phyloP scores from a whole-genome alignment of 2,797 vertebrate genomes.

The Staurois parvus region DNA sequence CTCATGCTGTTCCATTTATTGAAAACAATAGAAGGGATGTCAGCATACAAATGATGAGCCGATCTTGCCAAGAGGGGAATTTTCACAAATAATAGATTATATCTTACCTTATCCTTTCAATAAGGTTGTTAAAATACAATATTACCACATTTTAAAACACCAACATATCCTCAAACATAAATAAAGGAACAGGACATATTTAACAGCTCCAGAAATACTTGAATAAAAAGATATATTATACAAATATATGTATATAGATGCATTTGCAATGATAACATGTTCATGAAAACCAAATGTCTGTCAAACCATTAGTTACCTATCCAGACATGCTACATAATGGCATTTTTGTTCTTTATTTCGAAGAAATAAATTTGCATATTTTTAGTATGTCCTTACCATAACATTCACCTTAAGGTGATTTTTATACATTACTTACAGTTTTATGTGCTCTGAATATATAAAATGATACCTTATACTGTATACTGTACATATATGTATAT shows the following conservation, averaged over 20 bases:
- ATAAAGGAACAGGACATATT: neutral
- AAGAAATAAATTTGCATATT: too few species aligned
- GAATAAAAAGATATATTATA: neutral
- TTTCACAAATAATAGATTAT: conserved; percentile 63
- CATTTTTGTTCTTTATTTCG: neutral
- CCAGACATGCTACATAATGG: too few species aligned
- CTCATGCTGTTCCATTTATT: conserved; percentile 76
- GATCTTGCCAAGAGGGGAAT: conserved; percentile 68
- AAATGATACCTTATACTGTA: too few species aligned
- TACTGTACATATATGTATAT: too few species aligned
- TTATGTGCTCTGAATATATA: too few species aligned
- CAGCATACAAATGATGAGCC: conserved; percentile 75
- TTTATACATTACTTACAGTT: too few species aligned
- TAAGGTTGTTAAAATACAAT: conserved; percentile 44
- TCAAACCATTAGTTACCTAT: too few species aligned
- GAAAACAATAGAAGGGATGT: conserved; percentile 76
- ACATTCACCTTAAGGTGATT: too few species aligned
- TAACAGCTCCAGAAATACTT: neutral
- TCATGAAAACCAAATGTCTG: neutral
- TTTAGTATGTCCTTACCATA: too few species aligned
- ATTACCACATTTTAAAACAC: neutral
- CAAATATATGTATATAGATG: neutral
- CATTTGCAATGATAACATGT: neutral
- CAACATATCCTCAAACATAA: neutral
- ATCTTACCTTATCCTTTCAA: conserved; percentile 71